These are phyloP conservation scores for Smutsia gigantea DNA, from an alignment of 2,797 vertebrate genomes.

Conservation along the genomic window DNA sequence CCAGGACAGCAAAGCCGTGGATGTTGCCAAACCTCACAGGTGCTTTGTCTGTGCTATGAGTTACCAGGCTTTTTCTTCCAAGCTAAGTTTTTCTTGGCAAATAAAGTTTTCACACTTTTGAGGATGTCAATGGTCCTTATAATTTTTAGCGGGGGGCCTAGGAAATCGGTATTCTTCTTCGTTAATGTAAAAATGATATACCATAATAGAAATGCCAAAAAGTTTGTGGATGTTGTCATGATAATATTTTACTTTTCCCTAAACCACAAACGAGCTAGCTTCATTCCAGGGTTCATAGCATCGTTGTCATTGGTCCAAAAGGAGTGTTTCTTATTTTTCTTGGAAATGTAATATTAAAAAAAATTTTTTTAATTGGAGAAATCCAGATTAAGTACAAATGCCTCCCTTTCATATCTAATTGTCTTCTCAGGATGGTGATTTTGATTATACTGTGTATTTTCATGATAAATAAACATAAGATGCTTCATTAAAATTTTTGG, in stretches of 20 bases:
- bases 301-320: background rate
- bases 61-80: background rate
- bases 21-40: background rate
- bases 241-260: background rate
- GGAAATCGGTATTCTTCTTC: background rate
- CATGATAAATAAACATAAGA: background rate
- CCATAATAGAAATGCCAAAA: background rate
- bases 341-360: background rate
- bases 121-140: background rate
- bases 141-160: background rate
- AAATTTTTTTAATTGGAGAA: background rate
- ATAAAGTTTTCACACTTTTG: background rate
- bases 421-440: background rate
- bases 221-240: background rate
- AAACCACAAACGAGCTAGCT: background rate
- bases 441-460: background rate
- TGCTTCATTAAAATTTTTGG: background rate
- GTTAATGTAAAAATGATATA: background rate
- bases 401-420: background rate
- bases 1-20: background rate
- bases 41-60: background rate
- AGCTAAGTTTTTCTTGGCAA: conserved; percentile 34
- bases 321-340: background rate
- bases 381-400: background rate
- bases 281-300: background rate